Percentiles rank a stretch among this genome's conserved stretches.
These are phyloP conservation scores for Eleginops maclovinus DNA, from an alignment of 2,113 vertebrate genomes.

Conservation along the genomic window DNA sequence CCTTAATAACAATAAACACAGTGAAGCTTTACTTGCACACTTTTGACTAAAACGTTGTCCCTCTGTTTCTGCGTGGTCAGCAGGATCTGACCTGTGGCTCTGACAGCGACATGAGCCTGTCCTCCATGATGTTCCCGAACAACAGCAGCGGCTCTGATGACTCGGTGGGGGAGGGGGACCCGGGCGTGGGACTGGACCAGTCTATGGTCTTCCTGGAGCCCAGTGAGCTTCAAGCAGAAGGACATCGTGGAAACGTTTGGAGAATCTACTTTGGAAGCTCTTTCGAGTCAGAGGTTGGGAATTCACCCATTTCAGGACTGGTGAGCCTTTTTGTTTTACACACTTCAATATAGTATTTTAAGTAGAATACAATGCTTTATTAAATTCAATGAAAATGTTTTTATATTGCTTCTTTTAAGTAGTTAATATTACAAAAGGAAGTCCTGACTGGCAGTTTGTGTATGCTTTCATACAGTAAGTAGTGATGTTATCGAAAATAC, in stretches of 20 bases:
- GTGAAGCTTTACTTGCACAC: not conserved
- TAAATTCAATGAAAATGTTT: no score
- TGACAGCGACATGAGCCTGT: conserved; percentile 95
- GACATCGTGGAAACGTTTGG: conserved; percentile 89
- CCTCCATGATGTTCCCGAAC: conserved; percentile 96
- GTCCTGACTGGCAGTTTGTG: no score
- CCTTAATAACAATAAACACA: conserved; percentile 4
- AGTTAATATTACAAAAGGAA: no score
- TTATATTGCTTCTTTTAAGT: no score
- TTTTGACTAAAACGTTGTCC: not conserved
- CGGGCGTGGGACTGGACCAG: conserved; percentile 84
- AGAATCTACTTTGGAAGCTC: conserved; percentile 97
- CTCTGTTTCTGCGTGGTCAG: conserved; percentile 17
- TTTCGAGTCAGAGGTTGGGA: conserved; percentile 92
- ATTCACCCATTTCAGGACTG: conserved; percentile 87
- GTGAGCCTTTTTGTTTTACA: conserved; percentile 75
- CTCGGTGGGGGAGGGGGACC: conserved; percentile 88
- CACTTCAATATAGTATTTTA: no score
- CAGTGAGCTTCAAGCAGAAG: conserved; percentile 85
- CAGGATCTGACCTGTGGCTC: conserved; percentile 91
- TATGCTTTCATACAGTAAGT: not conserved
- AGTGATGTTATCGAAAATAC: not conserved
- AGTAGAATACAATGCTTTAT: no score
- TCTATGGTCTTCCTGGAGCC: conserved; percentile 87
- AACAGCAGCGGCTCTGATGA: conserved; percentile 95